phyloP scores from a whole-genome alignment of 2,888 invertebrate species.

The Calameuta idolon region DNA sequence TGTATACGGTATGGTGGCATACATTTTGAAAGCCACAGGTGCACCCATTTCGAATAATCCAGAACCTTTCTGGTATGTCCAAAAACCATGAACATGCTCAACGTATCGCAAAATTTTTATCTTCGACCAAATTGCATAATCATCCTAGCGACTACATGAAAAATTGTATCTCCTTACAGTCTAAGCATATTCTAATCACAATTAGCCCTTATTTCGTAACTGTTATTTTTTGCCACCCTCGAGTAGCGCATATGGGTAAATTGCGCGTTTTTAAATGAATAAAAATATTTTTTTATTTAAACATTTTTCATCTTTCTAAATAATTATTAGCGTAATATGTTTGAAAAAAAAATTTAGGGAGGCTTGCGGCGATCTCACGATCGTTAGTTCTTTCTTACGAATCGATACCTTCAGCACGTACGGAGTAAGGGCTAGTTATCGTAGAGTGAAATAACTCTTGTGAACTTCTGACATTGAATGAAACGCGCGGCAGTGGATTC shows the following conservation, averaged over 20 bases:
- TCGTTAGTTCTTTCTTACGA: too few species aligned
- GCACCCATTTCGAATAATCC: not conserved
- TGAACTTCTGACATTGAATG: conserved; percentile 27
- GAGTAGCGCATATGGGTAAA: too few species aligned
- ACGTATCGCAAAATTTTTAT: not conserved
- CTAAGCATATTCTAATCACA: not conserved
- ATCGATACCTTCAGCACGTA: not conserved
- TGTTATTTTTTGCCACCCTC: too few species aligned
- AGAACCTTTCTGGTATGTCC: not conserved
- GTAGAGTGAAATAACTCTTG: conserved; percentile 15
- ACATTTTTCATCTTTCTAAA: too few species aligned
- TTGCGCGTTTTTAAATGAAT: too few species aligned
- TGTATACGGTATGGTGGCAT: not conserved
- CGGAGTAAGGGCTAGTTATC: not conserved
- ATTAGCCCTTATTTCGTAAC: not conserved
- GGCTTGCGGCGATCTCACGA: too few species aligned
- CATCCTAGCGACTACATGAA: too few species aligned
- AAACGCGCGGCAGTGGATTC: not conserved
- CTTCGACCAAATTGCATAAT: too few species aligned
- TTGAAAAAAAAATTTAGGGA: too few species aligned
- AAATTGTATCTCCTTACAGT: too few species aligned
- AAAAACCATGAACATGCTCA: not conserved
- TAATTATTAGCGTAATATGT: too few species aligned
- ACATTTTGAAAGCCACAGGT: not conserved
- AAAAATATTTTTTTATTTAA: too few species aligned